Base-by-base conservation (phyloP, 1,140 invertebrate genomes). In the Aricia agestis region DNA sequence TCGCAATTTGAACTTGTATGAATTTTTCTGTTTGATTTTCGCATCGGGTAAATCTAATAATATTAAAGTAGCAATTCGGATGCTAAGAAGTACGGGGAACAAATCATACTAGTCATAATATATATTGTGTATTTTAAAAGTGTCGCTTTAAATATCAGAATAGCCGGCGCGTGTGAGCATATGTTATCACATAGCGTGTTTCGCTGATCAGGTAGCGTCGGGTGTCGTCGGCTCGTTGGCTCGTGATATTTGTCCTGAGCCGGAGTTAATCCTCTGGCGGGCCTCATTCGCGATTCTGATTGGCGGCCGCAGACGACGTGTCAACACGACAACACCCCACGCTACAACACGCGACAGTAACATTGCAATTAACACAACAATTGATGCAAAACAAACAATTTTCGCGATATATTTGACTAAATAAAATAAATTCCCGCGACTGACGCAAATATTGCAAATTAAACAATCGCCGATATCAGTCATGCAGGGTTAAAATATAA, bases 121-220 rank as follows among this genome's bases (percentile, higher is more conserved):
- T 25, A 25, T 25, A 2, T 25, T 25, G 25, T 2, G 25, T 25
- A 25, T 3, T 25, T 25, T 25, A 25, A 25, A 25, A 25, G 25
- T 25, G 25, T 25, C 25, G 25, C 25, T 25, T n/a, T n/a, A n/a
- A n/a, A n/a, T 52, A 9, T 52, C 45, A 52, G 45, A 13, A 25
- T 3, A 25, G 25, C 25, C 25, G 25, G 25, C 25, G 3, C n/a
- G 25, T 25, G 25, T 25, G 25, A 25, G 25, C 25, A 25, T 25
- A 52, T 63, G 19, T 63, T 25, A 18, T 19, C 19, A 63, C 58
- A 59, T 59, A 13, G 59, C 59, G 59, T 63, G 19, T 63, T 63
- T 59, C 17, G 10, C 59, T 11, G 59, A 15, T 42, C 7, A 11
- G 41, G 11, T 42, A 7, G 41, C 57, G 58, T 59, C 59, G 19